A percentile compares a stretch with the other conserved stretches of the same genome.
These are phyloP conservation scores for Agrotis ipsilon DNA, from an alignment of 2,888 invertebrate species.

Conservation along the genomic window DNA sequence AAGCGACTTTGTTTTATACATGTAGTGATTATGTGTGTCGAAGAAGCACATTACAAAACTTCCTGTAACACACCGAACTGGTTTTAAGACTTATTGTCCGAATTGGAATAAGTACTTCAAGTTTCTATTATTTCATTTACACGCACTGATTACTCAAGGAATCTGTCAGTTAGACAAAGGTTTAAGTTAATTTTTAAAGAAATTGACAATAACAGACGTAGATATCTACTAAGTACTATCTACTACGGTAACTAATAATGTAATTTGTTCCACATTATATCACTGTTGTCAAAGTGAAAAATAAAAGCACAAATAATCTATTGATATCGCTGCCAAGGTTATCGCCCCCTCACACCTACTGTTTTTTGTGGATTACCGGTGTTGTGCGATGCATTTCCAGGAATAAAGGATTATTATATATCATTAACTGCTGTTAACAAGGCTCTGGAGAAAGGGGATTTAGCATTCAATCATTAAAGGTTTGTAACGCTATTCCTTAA, in stretches of 20 bases:
- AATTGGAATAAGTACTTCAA: too few species aligned
- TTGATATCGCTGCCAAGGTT: constrained; percentile 27
- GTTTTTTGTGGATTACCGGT: constrained; percentile 37
- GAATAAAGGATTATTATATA: constrained; percentile 15
- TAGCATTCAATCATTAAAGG: too few species aligned
- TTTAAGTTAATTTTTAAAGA: neutral
- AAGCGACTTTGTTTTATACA: too few species aligned
- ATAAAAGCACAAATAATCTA: constrained; percentile 33
- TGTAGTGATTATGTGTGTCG: too few species aligned
- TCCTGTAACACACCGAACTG: too few species aligned
- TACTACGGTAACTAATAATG: too few species aligned
- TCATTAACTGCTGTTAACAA: neutral
- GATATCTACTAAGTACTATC: too few species aligned
- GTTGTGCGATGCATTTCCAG: constrained; percentile 33
- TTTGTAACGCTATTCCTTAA: neutral
- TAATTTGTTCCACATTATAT: constrained; percentile 2
- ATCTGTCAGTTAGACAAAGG: neutral
- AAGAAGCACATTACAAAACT: too few species aligned
- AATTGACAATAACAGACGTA: too few species aligned
- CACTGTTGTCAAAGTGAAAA: constrained; percentile 8
- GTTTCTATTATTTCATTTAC: too few species aligned
- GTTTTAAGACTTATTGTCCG: too few species aligned
- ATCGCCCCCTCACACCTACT: constrained; percentile 10
- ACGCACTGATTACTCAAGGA: too few species aligned
- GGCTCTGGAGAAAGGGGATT: neutral